These are phyloP conservation scores for Sylvietta virens DNA, from an alignment of 2,113 vertebrate species.

Conservation along the genomic window DNA sequence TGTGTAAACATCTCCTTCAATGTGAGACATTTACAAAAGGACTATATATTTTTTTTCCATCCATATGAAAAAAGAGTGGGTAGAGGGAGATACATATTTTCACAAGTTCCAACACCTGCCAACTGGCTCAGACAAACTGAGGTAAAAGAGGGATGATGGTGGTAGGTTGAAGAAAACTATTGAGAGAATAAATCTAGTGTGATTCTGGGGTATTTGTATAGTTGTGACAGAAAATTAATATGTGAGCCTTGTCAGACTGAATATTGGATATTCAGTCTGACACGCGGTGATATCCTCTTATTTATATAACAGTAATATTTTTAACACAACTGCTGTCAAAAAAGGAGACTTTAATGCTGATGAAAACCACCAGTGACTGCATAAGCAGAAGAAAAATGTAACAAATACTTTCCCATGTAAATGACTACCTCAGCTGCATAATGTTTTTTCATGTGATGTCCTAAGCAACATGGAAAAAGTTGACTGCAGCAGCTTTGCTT, in stretches of 20 bases:
- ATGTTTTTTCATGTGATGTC: background rate
- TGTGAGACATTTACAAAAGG: background rate
- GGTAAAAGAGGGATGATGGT: background rate
- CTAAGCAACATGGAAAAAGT: background rate
- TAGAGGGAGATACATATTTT: background rate
- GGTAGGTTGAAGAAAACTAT: background rate
- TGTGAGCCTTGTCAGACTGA: background rate
- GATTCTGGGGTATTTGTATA: background rate
- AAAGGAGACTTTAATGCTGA: background rate
- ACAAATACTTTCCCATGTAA: constrained; percentile 3
- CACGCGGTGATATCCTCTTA: background rate
- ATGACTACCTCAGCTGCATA: background rate
- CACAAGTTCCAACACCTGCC: background rate
- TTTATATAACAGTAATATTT: constrained; percentile 48
- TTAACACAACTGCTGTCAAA: constrained; percentile 5
- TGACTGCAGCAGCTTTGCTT: background rate
- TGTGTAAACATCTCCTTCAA: background rate
- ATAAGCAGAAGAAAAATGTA: background rate
- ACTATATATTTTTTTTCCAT: background rate
- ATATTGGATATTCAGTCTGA: constrained; percentile 21
- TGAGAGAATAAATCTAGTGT: background rate
- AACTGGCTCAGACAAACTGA: constrained; percentile 2
- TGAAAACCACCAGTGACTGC: background rate
- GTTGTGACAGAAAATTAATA: constrained; percentile 5
- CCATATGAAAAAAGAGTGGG: background rate